Conservation (phyloP, 2,113 vertebrate genomes). For the Aegotheles bennettii region DNA sequence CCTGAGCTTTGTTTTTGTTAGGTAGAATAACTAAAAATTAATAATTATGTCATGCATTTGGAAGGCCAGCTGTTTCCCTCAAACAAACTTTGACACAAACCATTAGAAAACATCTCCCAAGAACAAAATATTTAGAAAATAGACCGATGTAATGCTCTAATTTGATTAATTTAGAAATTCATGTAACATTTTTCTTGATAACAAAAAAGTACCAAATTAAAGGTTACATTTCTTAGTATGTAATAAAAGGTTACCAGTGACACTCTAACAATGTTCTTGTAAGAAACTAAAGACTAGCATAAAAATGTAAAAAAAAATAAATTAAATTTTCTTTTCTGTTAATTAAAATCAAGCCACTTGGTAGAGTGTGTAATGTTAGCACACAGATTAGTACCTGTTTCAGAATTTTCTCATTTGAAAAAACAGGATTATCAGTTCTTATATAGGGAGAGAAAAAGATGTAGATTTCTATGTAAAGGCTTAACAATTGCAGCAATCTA, state of each 20-base stretch:
- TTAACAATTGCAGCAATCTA: not conserved
- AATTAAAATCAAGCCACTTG: not conserved
- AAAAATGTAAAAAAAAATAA: not conserved
- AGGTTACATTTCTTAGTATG: not conserved
- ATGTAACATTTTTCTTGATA: not conserved
- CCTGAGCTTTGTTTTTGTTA: not conserved
- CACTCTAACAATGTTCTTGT: not conserved
- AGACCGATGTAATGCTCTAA: not conserved
- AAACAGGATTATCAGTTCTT: not conserved
- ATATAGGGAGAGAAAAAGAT: not conserved
- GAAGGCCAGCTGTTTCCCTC: not conserved
- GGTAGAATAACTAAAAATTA: not conserved
- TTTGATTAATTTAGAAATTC: not conserved
- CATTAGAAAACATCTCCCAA: not conserved
- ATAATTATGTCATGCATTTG: not conserved
- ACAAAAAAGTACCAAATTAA: not conserved
- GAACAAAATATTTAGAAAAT: not conserved
- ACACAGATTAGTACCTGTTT: not conserved
- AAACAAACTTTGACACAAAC: not conserved
- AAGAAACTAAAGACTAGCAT: not conserved
- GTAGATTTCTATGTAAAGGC: not conserved
- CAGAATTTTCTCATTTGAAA: not conserved
- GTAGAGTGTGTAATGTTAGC: not conserved
- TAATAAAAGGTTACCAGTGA: not conserved
- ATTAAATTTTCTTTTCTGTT: not conserved